phyloP scores from a whole-genome alignment of 2,113 vertebrate genomes.

The Rhea americana region DNA sequence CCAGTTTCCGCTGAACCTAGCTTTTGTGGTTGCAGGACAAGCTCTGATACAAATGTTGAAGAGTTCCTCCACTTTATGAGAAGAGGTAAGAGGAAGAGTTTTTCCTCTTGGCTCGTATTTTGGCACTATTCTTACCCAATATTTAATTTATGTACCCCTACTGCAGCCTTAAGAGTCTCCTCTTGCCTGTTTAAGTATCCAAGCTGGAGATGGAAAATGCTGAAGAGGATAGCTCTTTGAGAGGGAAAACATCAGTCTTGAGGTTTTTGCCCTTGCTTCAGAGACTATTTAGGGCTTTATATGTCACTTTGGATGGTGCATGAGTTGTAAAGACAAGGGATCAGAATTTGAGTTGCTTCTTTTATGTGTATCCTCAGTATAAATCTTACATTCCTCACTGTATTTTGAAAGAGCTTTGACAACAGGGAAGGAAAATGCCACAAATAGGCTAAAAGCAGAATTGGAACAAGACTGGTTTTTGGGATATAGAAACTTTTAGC shows the following conservation, averaged over 20 bases:
- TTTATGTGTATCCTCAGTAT: not conserved
- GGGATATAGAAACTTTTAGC: not conserved
- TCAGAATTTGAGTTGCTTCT: not conserved
- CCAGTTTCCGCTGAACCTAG: not conserved
- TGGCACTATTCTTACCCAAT: not conserved
- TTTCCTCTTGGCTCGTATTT: conserved; percentile 28
- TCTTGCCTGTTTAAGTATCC: not conserved
- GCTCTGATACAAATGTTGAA: conserved; percentile 13
- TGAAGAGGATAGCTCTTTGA: not conserved
- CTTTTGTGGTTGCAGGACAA: conserved; percentile 41
- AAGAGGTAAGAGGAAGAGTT: conserved; percentile 45
- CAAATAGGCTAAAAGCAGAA: not conserved
- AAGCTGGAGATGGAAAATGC: not conserved
- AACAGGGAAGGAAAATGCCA: not conserved
- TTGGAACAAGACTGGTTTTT: not conserved
- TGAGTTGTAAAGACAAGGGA: not conserved
- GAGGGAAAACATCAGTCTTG: not conserved
- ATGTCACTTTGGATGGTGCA: accelerated
- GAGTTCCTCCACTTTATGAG: conserved; percentile 22
- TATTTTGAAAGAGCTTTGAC: not conserved
- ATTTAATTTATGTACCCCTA: not conserved
- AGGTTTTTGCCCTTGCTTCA: not conserved
- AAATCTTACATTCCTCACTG: not conserved
- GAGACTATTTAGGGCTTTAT: not conserved
- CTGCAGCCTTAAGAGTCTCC: not conserved